Base-by-base conservation (phyloP, 2,797 vertebrate genomes). In the Knipowitschia caucasica region DNA sequence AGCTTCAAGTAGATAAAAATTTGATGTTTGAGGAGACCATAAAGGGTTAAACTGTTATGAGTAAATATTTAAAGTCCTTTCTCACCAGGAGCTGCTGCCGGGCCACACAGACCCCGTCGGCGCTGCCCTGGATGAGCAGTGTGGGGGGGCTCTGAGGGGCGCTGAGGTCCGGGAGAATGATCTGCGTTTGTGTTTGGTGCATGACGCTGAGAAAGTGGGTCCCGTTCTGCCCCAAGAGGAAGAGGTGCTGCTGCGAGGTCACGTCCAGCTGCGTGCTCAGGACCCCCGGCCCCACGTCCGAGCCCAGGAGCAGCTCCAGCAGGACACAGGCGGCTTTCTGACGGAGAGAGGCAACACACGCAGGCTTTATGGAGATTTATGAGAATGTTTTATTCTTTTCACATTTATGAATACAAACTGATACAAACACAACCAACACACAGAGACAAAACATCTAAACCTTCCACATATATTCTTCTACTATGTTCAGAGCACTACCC, bases 151-250 rank as follows among this genome's bases (percentile, higher is more conserved):
- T 85, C 52, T 90, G 90, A 15, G 89, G 89, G 9, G 82, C 81
- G 1, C 82, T 89, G 43, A 91, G 89, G 81, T 92, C 91, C 0
- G 90, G 91, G 9, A 92, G 67, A 46, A 92, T 76, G 59, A 92
- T 92, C 83, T 92, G 91, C 3, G 91, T 92, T 69, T 92, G 90
- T 8, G 90, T 92, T 77, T 91, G 86, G 62, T 91, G 91, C 91
- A 92, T 92, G 43, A 92, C 86, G 0, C 81, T 88, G 58, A 92
- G 75, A 73, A 92, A 92, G 72, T 91, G 89, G 23, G 87, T 78
- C n/a, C 90, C 91, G 0, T 90, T 91, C 73, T 91, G 90, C 11
- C 89, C 90, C 62, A 91, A 45, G 47, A 92, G 77, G 66, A 92
- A 91, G 47, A 92, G 80, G 50, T 92, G 90, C 77, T 92, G 91